phyloP scores from a whole-genome alignment of 2,797 vertebrate species.

The Neosilurus mollespiculum region DNA sequence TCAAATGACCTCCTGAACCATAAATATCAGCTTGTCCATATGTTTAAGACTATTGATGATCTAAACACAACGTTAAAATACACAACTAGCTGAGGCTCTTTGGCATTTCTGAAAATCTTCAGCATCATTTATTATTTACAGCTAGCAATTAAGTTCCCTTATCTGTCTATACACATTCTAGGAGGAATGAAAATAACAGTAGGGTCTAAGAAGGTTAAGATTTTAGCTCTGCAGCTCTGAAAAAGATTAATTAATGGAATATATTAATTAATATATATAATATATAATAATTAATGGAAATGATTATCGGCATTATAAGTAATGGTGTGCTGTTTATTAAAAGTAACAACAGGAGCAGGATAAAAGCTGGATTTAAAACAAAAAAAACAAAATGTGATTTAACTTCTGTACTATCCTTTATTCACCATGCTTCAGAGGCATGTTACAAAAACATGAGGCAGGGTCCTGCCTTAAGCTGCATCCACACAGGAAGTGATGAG shows the following conservation, averaged over 20 bases:
- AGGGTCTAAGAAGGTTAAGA: background rate
- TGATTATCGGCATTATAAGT: background rate
- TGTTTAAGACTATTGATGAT: too few species aligned
- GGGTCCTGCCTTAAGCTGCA: background rate
- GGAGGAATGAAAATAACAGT: background rate
- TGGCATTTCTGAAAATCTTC: slow-evolving; percentile 54
- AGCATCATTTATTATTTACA: slow-evolving; percentile 55
- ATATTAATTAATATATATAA: too few species aligned
- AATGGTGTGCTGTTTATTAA: background rate
- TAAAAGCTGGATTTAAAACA: background rate
- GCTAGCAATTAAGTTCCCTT: slow-evolving; percentile 51
- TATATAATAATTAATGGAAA: background rate
- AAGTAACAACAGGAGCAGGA: background rate
- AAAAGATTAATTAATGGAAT: background rate
- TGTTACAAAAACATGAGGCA: background rate
- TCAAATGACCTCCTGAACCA: background rate
- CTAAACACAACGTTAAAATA: background rate
- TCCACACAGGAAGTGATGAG: too few species aligned
- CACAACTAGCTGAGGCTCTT: slow-evolving; percentile 34
- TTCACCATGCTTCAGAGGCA: background rate
- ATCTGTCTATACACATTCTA: slow-evolving; percentile 27
- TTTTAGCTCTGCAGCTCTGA: background rate
- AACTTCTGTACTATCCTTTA: background rate
- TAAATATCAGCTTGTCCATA: background rate
- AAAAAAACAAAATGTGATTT: background rate